phyloP scores from a whole-genome alignment of 2,888 invertebrate genomes.

The Metopia argyrocephala region DNA sequence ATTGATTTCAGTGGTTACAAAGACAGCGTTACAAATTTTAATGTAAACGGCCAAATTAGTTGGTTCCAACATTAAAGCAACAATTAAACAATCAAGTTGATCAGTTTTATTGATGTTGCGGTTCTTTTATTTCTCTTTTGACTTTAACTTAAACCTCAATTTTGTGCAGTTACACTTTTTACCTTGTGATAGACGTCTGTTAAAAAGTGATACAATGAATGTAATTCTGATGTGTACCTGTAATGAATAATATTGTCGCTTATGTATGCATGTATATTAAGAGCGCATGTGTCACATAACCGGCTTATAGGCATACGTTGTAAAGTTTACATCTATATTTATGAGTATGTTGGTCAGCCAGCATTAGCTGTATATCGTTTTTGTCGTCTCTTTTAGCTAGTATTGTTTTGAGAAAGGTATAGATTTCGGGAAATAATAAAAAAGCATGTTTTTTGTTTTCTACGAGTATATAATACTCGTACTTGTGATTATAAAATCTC shows the following conservation, averaged over 20 bases:
- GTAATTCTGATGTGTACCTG: too few species aligned
- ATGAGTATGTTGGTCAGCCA: too few species aligned
- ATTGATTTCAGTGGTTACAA: conserved; percentile 18
- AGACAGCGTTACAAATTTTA: conserved; percentile 34
- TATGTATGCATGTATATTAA: neutral
- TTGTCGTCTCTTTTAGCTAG: too few species aligned
- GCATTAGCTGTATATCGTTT: too few species aligned
- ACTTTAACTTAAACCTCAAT: neutral
- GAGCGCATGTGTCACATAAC: conserved; percentile 53
- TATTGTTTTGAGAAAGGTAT: neutral
- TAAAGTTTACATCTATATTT: too few species aligned
- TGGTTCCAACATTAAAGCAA: neutral
- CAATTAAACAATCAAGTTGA: conserved; percentile 26
- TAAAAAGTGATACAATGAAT: too few species aligned
- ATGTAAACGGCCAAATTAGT: conserved; percentile 19
- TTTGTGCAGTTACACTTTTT: neutral
- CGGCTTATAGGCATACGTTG: too few species aligned
- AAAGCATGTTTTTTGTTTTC: conserved; percentile 11
- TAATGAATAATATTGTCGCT: neutral
- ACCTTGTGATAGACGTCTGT: too few species aligned
- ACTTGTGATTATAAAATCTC: neutral
- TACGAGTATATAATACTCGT: conserved; percentile 10
- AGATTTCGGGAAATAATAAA: too few species aligned
- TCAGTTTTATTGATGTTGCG: conserved; percentile 36
- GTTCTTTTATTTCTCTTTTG: neutral